A percentile compares a stretch with the other conserved stretches of the same genome.
These are phyloP conservation scores for Tapirus terrestris DNA, from an alignment of 2,113 vertebrate species.

Conservation along the genomic window DNA sequence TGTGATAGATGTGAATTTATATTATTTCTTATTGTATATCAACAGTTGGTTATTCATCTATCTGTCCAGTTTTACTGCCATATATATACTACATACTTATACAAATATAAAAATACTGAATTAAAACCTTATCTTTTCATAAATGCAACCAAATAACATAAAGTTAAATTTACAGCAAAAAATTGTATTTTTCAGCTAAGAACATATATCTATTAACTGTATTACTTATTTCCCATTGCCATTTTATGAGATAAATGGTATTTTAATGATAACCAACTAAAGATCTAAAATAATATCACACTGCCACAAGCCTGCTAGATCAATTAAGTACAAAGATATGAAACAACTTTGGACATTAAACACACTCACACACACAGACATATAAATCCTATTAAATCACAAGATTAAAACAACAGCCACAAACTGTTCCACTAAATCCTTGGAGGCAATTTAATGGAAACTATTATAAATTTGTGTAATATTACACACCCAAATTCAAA, in stretches of 20 bases:
- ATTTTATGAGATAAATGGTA: conserved; percentile 63
- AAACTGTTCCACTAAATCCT: conserved; percentile 3
- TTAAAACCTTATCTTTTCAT: neutral
- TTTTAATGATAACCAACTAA: conserved; percentile 46
- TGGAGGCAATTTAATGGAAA: conserved; percentile 41
- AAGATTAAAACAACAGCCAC: conserved; percentile 57
- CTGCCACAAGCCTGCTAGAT: conserved; percentile 56
- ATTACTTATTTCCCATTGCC: conserved; percentile 17
- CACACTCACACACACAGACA: conserved; percentile 3
- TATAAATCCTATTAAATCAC: conserved; percentile 48
- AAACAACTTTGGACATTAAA: conserved; percentile 63
- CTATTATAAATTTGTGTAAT: conserved; percentile 57
- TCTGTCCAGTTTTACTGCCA: neutral
- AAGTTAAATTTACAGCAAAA: neutral
- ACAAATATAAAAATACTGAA: neutral
- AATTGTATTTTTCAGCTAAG: neutral
- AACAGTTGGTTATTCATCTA: neutral
- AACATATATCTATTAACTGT: conserved; percentile 44
- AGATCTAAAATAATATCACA: conserved; percentile 66
- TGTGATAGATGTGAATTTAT: neutral
- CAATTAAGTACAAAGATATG: conserved; percentile 49
- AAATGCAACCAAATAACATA: neutral
- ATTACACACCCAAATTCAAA: conserved; percentile 60
- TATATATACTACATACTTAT: neutral
- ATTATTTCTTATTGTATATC: neutral